Percentiles rank a stretch among this genome's conserved stretches.
These are phyloP conservation scores for Cryptocheilus praepositus DNA, from an alignment of 2,888 invertebrate genomes.

Conservation along the genomic window DNA sequence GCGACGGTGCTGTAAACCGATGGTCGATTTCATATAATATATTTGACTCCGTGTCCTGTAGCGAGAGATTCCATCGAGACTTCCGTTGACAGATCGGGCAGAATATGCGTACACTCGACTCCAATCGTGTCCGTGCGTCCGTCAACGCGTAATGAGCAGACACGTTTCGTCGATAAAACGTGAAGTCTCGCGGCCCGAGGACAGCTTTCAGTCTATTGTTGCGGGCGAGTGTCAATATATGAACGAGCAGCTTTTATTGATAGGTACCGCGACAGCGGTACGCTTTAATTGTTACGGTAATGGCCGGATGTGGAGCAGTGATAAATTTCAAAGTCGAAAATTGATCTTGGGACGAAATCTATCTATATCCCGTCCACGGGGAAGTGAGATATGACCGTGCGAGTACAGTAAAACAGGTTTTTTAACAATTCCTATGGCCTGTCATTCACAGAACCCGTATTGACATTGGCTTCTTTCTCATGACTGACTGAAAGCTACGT, in stretches of 20 bases:
- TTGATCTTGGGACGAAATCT: no score
- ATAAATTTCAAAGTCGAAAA: no score
- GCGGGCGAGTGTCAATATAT: conserved; percentile 24
- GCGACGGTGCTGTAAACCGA: conserved; percentile 16
- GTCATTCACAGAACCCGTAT: no score
- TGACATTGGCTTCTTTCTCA: no score
- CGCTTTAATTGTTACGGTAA: no score
- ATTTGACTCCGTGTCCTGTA: conserved; percentile 16
- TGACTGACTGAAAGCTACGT: no score
- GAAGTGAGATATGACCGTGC: no score
- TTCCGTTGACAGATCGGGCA: conserved; percentile 36
- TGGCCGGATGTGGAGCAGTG: no score
- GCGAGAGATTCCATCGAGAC: conserved; percentile 11
- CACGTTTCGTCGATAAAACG: conserved; percentile 41
- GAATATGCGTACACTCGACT: conserved; percentile 32
- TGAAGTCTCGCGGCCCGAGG: conserved; percentile 19
- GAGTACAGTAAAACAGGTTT: no score
- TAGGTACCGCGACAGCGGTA: conserved; percentile 9
- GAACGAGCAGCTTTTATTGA: conserved; percentile 32
- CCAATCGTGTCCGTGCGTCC: conserved; percentile 27
- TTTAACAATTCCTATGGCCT: no score
- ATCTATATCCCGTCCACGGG: no score
- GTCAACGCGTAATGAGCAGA: conserved; percentile 40
- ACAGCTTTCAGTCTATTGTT: conserved; percentile 19
- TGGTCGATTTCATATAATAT: conserved; percentile 31